These are phyloP conservation scores for Eupithecia abbreviata DNA, from an alignment of 2,888 invertebrate species.

Conservation along the genomic window DNA sequence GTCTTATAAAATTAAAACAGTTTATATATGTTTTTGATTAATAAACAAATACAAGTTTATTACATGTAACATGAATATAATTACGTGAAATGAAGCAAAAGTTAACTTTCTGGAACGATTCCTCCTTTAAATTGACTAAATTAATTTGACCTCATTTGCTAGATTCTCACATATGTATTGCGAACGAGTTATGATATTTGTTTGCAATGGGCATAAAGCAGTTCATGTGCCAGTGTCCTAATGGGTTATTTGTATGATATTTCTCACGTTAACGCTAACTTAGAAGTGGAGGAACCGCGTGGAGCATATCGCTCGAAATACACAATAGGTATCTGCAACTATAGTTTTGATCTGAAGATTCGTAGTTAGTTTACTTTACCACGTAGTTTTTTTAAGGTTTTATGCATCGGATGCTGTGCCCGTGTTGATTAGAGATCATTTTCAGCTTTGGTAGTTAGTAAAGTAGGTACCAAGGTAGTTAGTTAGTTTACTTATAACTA, in stretches of 20 bases:
- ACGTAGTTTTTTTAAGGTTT: neutral
- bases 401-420: neutral
- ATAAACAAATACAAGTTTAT: too few relatives aligned
- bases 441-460: neutral
- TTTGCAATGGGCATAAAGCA: neutral
- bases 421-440: neutral
- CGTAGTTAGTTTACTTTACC: constrained; percentile 2
- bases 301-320: constrained; percentile 45
- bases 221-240: neutral
- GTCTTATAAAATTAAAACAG: too few relatives aligned
- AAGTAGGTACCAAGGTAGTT: neutral
- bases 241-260: constrained; percentile 22
- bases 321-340: constrained; percentile 41
- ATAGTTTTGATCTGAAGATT: constrained; percentile 10
- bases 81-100: neutral
- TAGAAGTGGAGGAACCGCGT: constrained; percentile 47
- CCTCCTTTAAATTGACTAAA: neutral
- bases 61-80: neutral
- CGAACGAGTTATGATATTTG: neutral
- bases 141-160: neutral
- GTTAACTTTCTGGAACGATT: neutral
- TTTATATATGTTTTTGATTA: too few relatives aligned
- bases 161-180: neutral
- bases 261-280: constrained; percentile 36
- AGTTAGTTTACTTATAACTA: neutral